Conservation (phyloP, 2,888 invertebrate species). For the Diadegma fenestrale region DNA sequence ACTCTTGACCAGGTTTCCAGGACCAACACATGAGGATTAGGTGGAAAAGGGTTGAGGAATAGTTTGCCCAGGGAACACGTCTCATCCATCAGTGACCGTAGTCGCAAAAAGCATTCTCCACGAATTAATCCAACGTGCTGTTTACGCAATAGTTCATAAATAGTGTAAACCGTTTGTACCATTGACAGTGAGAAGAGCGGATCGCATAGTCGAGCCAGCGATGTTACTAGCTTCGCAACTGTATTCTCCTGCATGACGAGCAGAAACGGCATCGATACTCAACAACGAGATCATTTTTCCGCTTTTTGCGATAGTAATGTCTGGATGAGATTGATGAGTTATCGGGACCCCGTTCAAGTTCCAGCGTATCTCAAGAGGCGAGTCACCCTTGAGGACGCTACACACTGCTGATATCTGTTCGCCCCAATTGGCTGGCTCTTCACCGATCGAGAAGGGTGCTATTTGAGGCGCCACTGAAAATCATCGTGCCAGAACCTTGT, state of each 20-base stretch:
- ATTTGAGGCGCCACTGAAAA: constrained; percentile 89
- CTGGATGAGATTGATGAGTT: constrained; percentile 76
- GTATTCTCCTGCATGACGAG: constrained; percentile 85
- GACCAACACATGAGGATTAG: neutral
- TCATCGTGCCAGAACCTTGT: neutral
- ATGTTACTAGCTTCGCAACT: constrained; percentile 85
- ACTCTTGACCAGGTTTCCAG: neutral
- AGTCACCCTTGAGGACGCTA: constrained; percentile 92
- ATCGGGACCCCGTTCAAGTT: constrained; percentile 83
- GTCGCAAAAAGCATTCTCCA: neutral
- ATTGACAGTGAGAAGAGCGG: constrained; percentile 85
- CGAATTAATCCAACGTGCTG: constrained; percentile 1
- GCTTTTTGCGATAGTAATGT: constrained; percentile 79
- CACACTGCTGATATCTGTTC: constrained; percentile 91
- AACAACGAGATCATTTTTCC: constrained; percentile 83
- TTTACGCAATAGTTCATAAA: neutral
- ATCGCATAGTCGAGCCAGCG: constrained; percentile 85
- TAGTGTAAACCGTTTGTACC: constrained; percentile 80
- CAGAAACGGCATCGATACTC: constrained; percentile 84
- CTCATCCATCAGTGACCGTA: constrained; percentile 22
- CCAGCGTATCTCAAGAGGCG: constrained; percentile 92
- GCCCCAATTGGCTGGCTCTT: constrained; percentile 91
- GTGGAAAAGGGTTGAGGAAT: neutral
- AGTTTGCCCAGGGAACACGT: constrained; percentile 16
- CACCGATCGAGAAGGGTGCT: constrained; percentile 89